Evolutionary conservation across 2,113 vertebrate genomes (phyloP), one percentile per base, ranked within the genome.

Genomic region (Accipiter cooperii): DNA sequence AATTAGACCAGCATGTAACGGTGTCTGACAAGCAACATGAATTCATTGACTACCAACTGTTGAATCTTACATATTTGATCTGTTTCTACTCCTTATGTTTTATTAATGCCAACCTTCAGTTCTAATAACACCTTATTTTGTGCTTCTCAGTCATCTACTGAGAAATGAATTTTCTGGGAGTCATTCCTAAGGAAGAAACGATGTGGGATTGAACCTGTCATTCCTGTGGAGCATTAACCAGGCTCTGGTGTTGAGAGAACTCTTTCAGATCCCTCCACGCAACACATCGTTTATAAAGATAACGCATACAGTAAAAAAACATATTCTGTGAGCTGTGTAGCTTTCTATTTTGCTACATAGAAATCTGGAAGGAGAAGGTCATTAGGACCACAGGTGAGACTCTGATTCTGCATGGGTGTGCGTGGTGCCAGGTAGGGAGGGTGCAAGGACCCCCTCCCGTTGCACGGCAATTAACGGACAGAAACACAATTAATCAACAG

Each of bases 11-110:
- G 31, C n/a, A 46, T 83, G 87, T 87, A 91, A 76, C 61, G 21
- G 12, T 77, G 40, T 94, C 81, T 96, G 91, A 95, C 0, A 34
- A 93, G 70, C 44, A 89, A 83, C 58, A 89, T 79, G 77, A 87
- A 92, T 96, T 89, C 74, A 80, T 69, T 94, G 84, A 95, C 87
- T 96, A 64, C 34, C 40, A 93, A 74, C 87, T 85, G 81, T 91
- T 96, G 93, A 89, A 77, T 97, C 77, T 91, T 95, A 75, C 17
- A 64, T 93, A 93, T 93, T 91, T 93, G 84, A 93, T 96, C 78
- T 95, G 38, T 77, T 93, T 89, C 60, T 77, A 18, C 49, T 93
- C 58, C 68, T 74, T 93, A 47, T 95, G 47, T 92, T 95, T 93
- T 86, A 95, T 93, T 90, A 94, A 94, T 90, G 38, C 17, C 47